Percentiles rank a stretch among this genome's conserved stretches.
These are phyloP conservation scores for Trichoplusia ni DNA, from an alignment of 1,140 invertebrate genomes.

Conservation along the genomic window DNA sequence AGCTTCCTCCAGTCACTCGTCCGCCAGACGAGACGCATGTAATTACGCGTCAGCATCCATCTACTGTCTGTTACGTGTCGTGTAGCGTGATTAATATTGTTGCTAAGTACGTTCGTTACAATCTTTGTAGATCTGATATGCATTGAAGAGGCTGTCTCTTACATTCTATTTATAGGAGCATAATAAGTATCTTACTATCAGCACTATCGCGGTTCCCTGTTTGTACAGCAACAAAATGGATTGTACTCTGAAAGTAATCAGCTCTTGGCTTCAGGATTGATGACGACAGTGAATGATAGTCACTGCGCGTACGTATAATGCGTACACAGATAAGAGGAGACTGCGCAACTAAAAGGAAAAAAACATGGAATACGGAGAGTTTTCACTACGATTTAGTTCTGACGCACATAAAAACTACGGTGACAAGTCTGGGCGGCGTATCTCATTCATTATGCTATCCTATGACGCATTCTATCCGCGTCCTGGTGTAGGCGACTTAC, in stretches of 20 bases:
- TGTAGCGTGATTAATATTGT: constrained; percentile 14
- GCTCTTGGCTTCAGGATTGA: too few species aligned
- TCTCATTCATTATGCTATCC: constrained; percentile 25
- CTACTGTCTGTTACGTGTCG: constrained; percentile 17
- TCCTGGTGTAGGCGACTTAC: constrained; percentile 11
- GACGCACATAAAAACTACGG: constrained; percentile 3
- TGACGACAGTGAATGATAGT: too few species aligned
- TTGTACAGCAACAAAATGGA: too few species aligned
- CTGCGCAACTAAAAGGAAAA: too few species aligned
- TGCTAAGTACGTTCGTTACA: background rate
- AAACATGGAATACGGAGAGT: too few species aligned
- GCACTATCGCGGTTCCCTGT: too few species aligned
- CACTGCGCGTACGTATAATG: too few species aligned
- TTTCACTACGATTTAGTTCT: background rate
- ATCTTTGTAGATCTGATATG: background rate
- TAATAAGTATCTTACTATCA: too few species aligned
- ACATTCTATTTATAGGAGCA: background rate
- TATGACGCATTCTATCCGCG: constrained; percentile 20
- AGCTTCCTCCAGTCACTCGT: constrained; percentile 44
- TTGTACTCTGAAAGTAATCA: too few species aligned
- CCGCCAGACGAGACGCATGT: constrained; percentile 12
- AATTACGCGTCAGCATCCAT: constrained; percentile 27
- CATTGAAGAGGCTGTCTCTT: background rate
- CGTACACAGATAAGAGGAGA: too few species aligned
- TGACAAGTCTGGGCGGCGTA: constrained; percentile 7